Evolutionary conservation across 1,140 invertebrate species (phyloP).

Genomic region (Drosophila nigromelanica): DNA sequence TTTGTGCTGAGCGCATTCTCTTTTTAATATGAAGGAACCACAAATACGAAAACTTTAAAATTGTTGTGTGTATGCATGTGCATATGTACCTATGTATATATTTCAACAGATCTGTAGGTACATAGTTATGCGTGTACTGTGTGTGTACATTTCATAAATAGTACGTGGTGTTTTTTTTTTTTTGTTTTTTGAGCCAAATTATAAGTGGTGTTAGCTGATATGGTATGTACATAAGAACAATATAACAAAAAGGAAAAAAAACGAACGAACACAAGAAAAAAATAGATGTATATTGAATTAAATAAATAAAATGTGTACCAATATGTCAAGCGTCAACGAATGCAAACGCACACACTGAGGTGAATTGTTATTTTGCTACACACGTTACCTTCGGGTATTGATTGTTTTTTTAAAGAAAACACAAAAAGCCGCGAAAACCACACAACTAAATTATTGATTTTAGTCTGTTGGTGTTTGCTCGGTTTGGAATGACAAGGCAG

Average conservation of each 20-base stretch:
- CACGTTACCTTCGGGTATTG: constrained; percentile 81
- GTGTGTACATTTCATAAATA: constrained; percentile 15
- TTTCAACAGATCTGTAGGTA: not conserved
- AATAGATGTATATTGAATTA: constrained; percentile 4
- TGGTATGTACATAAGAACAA: not conserved
- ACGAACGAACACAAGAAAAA: not conserved
- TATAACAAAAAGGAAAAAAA: not conserved
- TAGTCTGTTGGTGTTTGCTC: constrained; percentile 58
- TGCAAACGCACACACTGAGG: constrained; percentile 76
- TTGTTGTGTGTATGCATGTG: constrained; percentile 12
- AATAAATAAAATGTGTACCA: constrained; percentile 72
- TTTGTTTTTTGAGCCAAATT: not conserved
- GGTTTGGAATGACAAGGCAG: constrained; percentile 43
- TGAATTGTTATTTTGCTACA: constrained; percentile 70
- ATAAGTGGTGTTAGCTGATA: not conserved
- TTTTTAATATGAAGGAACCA: not conserved
- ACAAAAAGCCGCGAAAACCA: constrained; percentile 78
- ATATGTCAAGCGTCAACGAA: constrained; percentile 81
- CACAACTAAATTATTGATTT: constrained; percentile 81
- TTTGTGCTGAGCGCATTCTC: constrained; percentile 10
- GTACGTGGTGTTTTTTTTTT: constrained; percentile 2
- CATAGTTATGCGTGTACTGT: not conserved
- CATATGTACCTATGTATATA: constrained; percentile 1
- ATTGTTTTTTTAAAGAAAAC: constrained; percentile 79
- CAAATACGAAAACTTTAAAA: constrained; percentile 33